A percentile compares a stretch with the other conserved stretches of the same genome.
phyloP scores from a whole-genome alignment of 1,140 invertebrate species.

The Tetranychus cinnabarinus region DNA sequence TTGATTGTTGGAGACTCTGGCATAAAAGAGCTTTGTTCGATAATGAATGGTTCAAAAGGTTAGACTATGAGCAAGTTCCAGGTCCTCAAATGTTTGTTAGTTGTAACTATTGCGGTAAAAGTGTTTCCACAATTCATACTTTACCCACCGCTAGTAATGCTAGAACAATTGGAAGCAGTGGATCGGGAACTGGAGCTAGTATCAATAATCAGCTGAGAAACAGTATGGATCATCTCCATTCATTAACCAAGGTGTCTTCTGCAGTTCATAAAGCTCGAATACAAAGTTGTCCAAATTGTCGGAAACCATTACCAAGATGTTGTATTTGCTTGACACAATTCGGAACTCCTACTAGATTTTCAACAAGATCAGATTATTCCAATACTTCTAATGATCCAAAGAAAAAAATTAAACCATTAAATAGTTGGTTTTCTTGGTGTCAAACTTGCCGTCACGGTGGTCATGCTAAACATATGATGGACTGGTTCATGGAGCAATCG shows the following conservation, averaged over 20 bases:
- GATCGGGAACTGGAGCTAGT: not conserved
- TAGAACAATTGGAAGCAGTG: not conserved
- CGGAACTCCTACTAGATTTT: constrained; percentile 37
- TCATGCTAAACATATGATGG: constrained; percentile 60
- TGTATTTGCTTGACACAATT: constrained; percentile 74
- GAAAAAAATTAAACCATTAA: constrained; percentile 20
- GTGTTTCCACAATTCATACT: constrained; percentile 40
- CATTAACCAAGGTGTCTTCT: not conserved
- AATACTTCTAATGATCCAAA: constrained; percentile 1
- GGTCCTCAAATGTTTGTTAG: constrained; percentile 58
- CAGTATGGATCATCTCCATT: not conserved
- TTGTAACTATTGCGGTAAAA: constrained; percentile 85
- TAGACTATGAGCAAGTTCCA: constrained; percentile 30
- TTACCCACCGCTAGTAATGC: not conserved
- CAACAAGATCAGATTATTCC: constrained; percentile 3
- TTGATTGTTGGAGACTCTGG: constrained; percentile 60
- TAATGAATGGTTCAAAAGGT: constrained; percentile 36
- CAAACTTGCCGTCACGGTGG: constrained; percentile 84
- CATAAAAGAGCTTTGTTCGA: constrained; percentile 50
- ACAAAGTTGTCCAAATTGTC: constrained; percentile 73
- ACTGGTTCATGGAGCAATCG: constrained; percentile 80
- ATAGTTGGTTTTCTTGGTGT: constrained; percentile 90
- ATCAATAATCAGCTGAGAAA: not conserved
- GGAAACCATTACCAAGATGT: constrained; percentile 77
- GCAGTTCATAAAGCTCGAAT: constrained; percentile 27